Conservation (phyloP, 53 echinoderm and acorn worm species). For the Stichopus horrens region DNA sequence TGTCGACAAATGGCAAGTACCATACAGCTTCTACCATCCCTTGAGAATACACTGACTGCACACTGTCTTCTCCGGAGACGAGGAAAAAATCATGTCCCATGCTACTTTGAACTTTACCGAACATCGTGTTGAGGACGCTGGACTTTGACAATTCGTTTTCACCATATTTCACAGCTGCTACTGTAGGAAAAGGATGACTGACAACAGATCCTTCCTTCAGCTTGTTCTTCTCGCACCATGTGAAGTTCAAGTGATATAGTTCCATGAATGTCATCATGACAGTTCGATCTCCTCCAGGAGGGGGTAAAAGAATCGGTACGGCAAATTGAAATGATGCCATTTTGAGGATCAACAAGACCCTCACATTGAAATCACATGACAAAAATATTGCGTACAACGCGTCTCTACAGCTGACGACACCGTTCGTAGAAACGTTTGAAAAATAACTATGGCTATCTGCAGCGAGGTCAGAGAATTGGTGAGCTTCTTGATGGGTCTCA, state of each 20-base stretch:
- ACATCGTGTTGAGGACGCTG: not conserved
- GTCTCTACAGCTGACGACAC: not conserved
- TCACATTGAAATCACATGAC: not conserved
- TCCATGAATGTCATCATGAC: conserved; percentile 3
- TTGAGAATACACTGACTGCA: not conserved
- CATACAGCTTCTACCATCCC: conserved; percentile 2
- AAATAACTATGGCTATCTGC: too few relatives aligned
- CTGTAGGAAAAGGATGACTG: not conserved
- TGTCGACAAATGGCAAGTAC: not conserved
- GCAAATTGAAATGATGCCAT: not conserved
- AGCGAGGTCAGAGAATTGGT: not conserved
- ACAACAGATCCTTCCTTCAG: not conserved
- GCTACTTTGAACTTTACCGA: not conserved
- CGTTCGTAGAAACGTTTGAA: not conserved
- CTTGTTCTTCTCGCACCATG: not conserved
- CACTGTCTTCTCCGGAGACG: not conserved
- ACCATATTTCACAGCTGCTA: not conserved
- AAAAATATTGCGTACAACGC: not conserved
- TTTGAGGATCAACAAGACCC: conserved; percentile 8
- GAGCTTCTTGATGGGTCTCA: not conserved
- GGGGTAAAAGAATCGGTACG: not conserved
- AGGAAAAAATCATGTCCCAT: not conserved
- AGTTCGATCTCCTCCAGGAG: not conserved
- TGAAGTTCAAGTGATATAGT: not conserved
- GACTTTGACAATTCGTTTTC: not conserved